Conservation (phyloP, 2,113 vertebrate species). For the Tachysurus fulvidraco region DNA sequence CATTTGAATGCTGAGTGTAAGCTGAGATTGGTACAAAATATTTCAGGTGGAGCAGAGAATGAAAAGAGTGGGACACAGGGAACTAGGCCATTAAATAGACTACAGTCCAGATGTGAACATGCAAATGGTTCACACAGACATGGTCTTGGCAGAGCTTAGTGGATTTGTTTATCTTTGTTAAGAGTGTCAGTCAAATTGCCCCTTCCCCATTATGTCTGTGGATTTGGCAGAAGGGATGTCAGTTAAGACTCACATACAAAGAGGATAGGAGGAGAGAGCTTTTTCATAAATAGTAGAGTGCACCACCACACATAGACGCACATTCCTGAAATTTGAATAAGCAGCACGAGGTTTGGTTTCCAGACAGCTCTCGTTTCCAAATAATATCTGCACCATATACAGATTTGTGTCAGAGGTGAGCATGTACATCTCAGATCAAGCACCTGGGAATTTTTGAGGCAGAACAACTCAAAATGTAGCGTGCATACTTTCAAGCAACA, state of each 20-base stretch:
- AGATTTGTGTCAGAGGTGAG: neutral
- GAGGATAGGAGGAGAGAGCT: slow-evolving; percentile 10
- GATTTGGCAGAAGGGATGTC: slow-evolving; percentile 27
- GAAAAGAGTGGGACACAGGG: neutral
- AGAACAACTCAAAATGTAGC: neutral
- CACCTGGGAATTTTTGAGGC: neutral
- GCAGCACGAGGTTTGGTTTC: neutral
- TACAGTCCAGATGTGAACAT: slow-evolving; percentile 23
- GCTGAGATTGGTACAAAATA: slow-evolving; percentile 37
- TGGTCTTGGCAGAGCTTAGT: slow-evolving; percentile 14
- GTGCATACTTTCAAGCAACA: neutral
- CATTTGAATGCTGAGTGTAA: slow-evolving; percentile 44
- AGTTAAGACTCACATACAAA: slow-evolving; percentile 6
- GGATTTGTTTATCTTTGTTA: slow-evolving; percentile 46
- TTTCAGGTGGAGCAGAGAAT: slow-evolving; percentile 30
- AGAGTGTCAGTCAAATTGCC: slow-evolving; percentile 40
- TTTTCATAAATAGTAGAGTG: slow-evolving; percentile 22
- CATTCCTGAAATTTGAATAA: slow-evolving; percentile 6
- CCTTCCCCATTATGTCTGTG: slow-evolving; percentile 15
- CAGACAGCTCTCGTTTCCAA: neutral
- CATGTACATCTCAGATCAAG: neutral
- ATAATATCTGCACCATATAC: slow-evolving; percentile 37
- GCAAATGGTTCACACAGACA: neutral
- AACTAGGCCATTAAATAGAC: slow-evolving; percentile 32
- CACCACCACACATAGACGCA: slow-evolving; percentile 8